These are phyloP conservation scores for Aix galericulata DNA, from an alignment of 2,113 vertebrate species.

Conservation along the genomic window DNA sequence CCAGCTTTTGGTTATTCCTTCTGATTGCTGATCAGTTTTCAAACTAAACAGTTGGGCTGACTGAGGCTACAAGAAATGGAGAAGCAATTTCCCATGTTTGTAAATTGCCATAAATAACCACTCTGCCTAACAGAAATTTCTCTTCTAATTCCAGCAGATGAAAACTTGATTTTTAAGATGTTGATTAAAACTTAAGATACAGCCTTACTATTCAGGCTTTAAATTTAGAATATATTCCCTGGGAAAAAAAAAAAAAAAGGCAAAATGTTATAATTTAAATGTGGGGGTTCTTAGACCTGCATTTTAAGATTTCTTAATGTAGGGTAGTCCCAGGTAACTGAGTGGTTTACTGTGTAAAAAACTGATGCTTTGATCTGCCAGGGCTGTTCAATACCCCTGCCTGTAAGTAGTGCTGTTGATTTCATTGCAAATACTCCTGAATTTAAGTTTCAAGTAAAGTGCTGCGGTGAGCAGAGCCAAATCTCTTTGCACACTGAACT, in stretches of 20 bases:
- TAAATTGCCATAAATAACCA: background rate
- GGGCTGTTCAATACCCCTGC: background rate
- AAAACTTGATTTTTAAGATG: background rate
- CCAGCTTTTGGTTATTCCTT: no score
- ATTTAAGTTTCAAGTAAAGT: background rate
- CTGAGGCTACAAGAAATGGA: background rate
- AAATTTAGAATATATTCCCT: background rate
- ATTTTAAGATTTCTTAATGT: background rate
- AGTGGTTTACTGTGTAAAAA: background rate
- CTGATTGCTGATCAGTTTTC: background rate
- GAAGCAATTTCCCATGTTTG: background rate
- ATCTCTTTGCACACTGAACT: background rate
- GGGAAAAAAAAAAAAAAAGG: background rate
- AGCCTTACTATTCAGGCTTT: background rate
- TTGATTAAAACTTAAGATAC: background rate
- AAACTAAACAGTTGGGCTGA: background rate
- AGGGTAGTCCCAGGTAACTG: background rate
- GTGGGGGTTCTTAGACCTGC: background rate
- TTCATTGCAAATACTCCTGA: fast-evolving
- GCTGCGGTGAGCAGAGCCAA: background rate
- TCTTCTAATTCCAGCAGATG: background rate
- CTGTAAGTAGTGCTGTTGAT: background rate
- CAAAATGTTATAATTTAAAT: background rate
- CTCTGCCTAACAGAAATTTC: background rate
- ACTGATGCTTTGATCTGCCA: background rate